These are phyloP conservation scores for Pangasius larnaudii DNA, from an alignment of 2,797 vertebrate genomes.

Conservation along the genomic window DNA sequence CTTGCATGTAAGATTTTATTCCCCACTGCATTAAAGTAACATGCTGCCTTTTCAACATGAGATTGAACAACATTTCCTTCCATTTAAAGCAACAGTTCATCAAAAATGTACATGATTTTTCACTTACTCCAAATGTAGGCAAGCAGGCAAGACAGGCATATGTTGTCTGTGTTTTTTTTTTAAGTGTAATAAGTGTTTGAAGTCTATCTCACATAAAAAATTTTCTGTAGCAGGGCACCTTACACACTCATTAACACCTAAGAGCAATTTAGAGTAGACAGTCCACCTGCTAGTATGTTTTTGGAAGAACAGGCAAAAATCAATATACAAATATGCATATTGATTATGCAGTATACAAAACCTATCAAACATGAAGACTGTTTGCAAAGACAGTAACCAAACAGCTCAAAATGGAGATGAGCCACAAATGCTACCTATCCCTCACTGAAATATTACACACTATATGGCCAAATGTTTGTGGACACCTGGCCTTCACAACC, in stretches of 20 bases:
- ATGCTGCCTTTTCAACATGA: neutral
- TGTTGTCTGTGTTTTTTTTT: neutral
- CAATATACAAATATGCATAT: neutral
- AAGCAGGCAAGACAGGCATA: neutral
- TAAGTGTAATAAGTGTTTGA: neutral
- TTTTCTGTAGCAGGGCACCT: neutral
- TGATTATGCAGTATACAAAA: neutral
- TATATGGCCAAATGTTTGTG: neutral
- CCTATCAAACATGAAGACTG: neutral
- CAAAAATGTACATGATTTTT: neutral
- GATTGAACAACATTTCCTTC: neutral
- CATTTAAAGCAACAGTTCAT: neutral
- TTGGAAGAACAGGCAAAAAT: neutral
- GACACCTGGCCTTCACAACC: neutral
- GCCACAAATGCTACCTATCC: neutral
- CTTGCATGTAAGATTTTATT: constrained; percentile 19
- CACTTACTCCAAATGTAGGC: neutral
- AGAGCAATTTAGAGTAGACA: neutral
- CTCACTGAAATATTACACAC: neutral
- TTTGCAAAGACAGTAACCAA: neutral
- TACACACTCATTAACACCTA: neutral
- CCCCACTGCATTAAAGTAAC: neutral
- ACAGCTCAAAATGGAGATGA: neutral
- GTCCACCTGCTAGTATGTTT: neutral
- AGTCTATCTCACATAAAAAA: too few relatives aligned